Conservation (phyloP, 2,797 vertebrate species). For the Spondyliosoma cantharus region DNA sequence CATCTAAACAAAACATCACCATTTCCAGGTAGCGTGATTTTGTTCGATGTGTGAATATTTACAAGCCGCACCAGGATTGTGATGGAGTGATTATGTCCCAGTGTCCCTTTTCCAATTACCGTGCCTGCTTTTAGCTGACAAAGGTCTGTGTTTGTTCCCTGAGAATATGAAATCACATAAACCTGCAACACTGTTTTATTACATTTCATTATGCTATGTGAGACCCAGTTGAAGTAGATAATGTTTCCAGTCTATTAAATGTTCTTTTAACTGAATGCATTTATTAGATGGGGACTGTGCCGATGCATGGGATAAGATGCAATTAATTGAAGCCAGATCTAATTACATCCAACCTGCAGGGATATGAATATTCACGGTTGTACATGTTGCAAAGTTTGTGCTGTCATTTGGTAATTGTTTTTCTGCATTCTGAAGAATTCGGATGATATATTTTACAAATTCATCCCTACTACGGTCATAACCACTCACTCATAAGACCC, state of each 20-base stretch:
- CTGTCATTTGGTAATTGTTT: neutral
- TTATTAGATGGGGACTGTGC: slow-evolving; percentile 1
- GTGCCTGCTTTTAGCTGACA: slow-evolving; percentile 35
- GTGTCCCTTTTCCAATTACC: slow-evolving; percentile 74
- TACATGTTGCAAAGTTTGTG: slow-evolving; percentile 10
- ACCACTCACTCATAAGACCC: slow-evolving; percentile 52
- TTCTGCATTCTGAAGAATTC: neutral
- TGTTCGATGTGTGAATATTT: slow-evolving; percentile 63
- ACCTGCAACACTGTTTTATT: slow-evolving; percentile 5
- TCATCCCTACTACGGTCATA: slow-evolving; percentile 16
- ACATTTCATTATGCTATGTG: slow-evolving; percentile 4
- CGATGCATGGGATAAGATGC: slow-evolving; percentile 19
- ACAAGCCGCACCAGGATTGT: slow-evolving; percentile 46
- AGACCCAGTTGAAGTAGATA: neutral
- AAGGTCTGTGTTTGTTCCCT: slow-evolving; percentile 19
- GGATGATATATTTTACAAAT: neutral
- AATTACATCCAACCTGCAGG: neutral
- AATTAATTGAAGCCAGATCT: slow-evolving; percentile 18
- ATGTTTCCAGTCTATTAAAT: slow-evolving; percentile 30
- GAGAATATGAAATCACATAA: slow-evolving; percentile 42
- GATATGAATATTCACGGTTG: neutral
- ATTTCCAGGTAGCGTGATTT: slow-evolving; percentile 57
- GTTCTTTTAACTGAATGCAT: slow-evolving; percentile 21
- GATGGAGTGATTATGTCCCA: slow-evolving; percentile 65
- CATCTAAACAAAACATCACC: slow-evolving; percentile 62